Base-by-base conservation (phyloP, 2,797 vertebrate species). In the Hippopotamyrus pictus region DNA sequence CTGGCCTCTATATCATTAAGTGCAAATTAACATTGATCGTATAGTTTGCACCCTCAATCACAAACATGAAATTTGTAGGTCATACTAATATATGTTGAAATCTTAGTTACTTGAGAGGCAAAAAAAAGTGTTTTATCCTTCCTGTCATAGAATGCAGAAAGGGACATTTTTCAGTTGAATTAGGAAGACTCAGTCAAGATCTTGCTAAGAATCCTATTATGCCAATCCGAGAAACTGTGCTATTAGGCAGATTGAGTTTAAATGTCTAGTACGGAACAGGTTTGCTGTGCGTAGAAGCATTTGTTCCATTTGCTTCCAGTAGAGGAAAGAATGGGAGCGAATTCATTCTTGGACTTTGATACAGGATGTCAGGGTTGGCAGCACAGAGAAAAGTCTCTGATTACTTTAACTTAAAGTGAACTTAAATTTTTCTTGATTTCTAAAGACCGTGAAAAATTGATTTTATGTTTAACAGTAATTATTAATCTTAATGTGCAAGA, bases 281-380 rank as follows among this genome's bases (percentile, higher is more conserved):
- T 82, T 82, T 3, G 7, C 76, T 46, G 76, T 82, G 41, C 17
- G 2, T 46, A 82, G 41, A 73, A 73, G 12, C 33, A 14, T 37
- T 73, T 73, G 4, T 17, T 73, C 69, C 37, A 5, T 73, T 37
- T 88, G 51, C 57, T 89, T 84, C 41, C 76, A 62, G 41, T 54
- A 57, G 53, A 54, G 53, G 73, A 84, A 89, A 82, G 9, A 84
- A 84, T 83, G 25, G 2, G n/a, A 51, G 33, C 1, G 7, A 82
- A 82, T 79, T 41, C 29, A 54, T 88, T 76, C 65, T 73, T 65
- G 87, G 22, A 76, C 65, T 82, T 37, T 88, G 50, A 12, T 37
- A 54, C 69, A 54, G 88, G 50, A 82, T 79, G 73, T 82, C 50
- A 46, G 50, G 7, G 41, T 59, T 51, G 73, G 44, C 17, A 7